These are phyloP conservation scores for Centroberyx gerrardi DNA, from an alignment of 2,797 vertebrate species.

Conservation along the genomic window DNA sequence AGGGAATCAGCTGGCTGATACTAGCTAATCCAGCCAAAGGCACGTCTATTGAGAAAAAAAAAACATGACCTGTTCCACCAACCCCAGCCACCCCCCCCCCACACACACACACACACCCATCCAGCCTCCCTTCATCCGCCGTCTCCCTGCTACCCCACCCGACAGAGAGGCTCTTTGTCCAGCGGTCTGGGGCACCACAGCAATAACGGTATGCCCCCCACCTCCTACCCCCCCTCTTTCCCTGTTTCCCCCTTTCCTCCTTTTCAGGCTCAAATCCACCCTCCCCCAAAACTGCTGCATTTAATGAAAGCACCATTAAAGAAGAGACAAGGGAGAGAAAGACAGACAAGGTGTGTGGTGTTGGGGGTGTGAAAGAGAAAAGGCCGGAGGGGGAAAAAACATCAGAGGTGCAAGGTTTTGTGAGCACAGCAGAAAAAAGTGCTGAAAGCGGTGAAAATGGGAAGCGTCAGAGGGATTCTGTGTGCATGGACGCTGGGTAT, in stretches of 20 bases:
- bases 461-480: conserved; percentile 72
- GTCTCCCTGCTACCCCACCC: conserved; percentile 47
- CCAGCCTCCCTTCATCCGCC: conserved; percentile 40
- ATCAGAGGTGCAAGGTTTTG: conserved; percentile 82
- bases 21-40: conserved; percentile 55
- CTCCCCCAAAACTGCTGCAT: conserved; percentile 75
- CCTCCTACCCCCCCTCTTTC: conserved; percentile 23
- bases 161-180: conserved; percentile 80
- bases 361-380: conserved; percentile 79
- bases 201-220: conserved; percentile 55
- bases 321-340: conserved; percentile 76
- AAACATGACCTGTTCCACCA: conserved; percentile 37
- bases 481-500: conserved; percentile 59
- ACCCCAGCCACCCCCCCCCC: not conserved
- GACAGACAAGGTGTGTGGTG: conserved; percentile 61
- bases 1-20: conserved; percentile 57
- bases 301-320: conserved; percentile 85
- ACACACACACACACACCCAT: conserved; percentile 19
- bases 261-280: conserved; percentile 71
- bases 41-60: conserved; percentile 49
- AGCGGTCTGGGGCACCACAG: conserved; percentile 64
- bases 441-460: conserved; percentile 85
- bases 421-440: conserved; percentile 87
- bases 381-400: conserved; percentile 58
- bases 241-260: conserved; percentile 29